Conservation (phyloP, 2,113 vertebrate genomes). For the Gopherus flavomarginatus region DNA sequence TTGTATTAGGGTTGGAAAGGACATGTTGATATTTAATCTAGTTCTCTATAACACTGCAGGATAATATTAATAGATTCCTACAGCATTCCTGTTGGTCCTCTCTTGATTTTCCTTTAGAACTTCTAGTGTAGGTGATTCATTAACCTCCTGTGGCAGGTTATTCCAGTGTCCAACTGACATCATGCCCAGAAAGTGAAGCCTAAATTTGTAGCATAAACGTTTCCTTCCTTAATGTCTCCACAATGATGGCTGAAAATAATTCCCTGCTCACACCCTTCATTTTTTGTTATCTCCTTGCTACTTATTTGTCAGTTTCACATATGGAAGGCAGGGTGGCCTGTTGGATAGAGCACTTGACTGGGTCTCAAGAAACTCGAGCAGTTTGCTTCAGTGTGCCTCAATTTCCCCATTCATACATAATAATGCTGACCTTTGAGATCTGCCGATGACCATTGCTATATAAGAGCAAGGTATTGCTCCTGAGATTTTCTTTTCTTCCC, state of each 20-base stretch:
- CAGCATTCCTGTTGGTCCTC: background rate
- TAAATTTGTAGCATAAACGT: background rate
- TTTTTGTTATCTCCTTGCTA: background rate
- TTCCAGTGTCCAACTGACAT: background rate
- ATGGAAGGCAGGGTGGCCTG: background rate
- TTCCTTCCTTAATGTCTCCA: background rate
- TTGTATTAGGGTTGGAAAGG: rapidly evolving
- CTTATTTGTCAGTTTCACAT: background rate
- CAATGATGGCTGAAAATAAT: background rate
- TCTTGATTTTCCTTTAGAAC: background rate
- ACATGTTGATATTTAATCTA: background rate
- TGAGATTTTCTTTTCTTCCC: background rate
- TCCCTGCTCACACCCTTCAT: background rate
- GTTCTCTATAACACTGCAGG: background rate
- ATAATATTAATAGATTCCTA: background rate
- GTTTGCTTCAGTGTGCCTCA: background rate
- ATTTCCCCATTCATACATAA: background rate
- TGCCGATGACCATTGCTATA: background rate
- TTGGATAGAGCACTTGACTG: background rate
- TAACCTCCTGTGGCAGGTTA: background rate
- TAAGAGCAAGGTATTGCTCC: background rate
- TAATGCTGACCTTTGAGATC: background rate
- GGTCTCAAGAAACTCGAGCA: background rate
- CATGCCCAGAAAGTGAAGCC: background rate
- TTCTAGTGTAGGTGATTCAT: constrained; percentile 2